A percentile compares a stretch with the other conserved stretches of the same genome.
phyloP scores from a whole-genome alignment of 2,888 invertebrate species.

The Tipula unca region DNA sequence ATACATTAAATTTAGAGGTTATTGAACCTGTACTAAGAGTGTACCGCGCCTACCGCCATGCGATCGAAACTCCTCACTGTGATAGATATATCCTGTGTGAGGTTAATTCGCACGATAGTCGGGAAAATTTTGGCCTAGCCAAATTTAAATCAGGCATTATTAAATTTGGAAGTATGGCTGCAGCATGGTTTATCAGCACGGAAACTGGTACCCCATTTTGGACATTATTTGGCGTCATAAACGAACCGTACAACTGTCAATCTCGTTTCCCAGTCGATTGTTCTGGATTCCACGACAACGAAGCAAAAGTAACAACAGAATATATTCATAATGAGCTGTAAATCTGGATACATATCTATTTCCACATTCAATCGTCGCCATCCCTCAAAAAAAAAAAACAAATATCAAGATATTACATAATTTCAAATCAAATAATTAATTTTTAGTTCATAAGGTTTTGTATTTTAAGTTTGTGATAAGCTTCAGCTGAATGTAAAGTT shows the following conservation, averaged over 20 bases:
- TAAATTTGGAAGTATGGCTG: conserved; percentile 63
- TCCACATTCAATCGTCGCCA: not conserved
- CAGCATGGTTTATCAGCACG: conserved; percentile 68
- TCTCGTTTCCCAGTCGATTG: conserved; percentile 57
- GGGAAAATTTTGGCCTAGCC: conserved; percentile 48
- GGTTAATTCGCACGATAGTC: conserved; percentile 57
- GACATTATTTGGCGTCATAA: conserved; percentile 67
- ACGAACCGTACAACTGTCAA: conserved; percentile 59
- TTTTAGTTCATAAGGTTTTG: not conserved
- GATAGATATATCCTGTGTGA: conserved; percentile 71
- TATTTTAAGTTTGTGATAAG: conserved; percentile 14
- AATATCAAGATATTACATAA: not conserved
- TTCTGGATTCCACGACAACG: conserved; percentile 71
- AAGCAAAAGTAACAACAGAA: conserved; percentile 72
- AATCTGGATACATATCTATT: conserved; percentile 17
- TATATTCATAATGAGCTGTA: conserved; percentile 75
- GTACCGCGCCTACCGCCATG: conserved; percentile 70
- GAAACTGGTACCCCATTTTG: conserved; percentile 67
- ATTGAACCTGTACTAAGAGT: conserved; percentile 76
- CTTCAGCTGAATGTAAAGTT: conserved; percentile 8
- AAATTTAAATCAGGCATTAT: conserved; percentile 64
- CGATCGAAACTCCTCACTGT: conserved; percentile 58
- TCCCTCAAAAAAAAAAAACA: not conserved
- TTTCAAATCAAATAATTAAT: not conserved
- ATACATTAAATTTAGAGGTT: conserved; percentile 71